A percentile compares a stretch with the other conserved stretches of the same genome.
Conservation (phyloP, 2,888 invertebrate genomes). For the Sialis fuliginosa region DNA sequence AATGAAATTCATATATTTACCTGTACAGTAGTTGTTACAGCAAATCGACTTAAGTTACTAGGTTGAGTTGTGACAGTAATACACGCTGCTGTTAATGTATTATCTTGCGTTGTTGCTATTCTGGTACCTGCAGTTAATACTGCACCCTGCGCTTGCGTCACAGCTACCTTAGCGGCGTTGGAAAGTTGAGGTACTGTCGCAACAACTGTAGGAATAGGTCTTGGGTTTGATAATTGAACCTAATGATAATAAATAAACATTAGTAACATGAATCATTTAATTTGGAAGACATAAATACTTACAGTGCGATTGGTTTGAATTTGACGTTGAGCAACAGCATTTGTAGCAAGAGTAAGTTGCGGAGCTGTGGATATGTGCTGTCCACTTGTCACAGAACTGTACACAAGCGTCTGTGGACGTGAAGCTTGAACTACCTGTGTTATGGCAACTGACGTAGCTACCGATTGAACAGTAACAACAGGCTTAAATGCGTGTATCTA, state of each 20-base stretch:
- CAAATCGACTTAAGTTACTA: conserved; percentile 16
- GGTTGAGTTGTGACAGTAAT: conserved; percentile 19
- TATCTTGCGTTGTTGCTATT: conserved; percentile 16
- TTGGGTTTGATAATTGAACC: conserved; percentile 20
- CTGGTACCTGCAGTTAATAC: conserved; percentile 20
- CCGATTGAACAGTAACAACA: conserved; percentile 18
- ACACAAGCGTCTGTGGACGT: conserved; percentile 24
- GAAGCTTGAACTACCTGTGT: conserved; percentile 22
- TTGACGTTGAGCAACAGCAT: conserved; percentile 15
- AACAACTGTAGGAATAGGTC: conserved; percentile 17
- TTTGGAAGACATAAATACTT: conserved; percentile 6
- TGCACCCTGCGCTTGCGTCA: conserved; percentile 19
- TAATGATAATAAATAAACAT: conserved; percentile 8
- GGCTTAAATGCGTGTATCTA: conserved; percentile 22
- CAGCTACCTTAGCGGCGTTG: conserved; percentile 15
- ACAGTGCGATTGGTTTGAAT: conserved; percentile 13
- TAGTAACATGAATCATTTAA: too few species aligned
- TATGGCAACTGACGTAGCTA: conserved; percentile 21
- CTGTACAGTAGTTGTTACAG: neutral
- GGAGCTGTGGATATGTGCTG: conserved; percentile 17
- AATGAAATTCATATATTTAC: conserved; percentile 16
- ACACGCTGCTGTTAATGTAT: conserved; percentile 15
- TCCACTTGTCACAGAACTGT: conserved; percentile 18
- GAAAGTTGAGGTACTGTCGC: conserved; percentile 18
- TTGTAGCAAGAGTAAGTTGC: conserved; percentile 20